Percentiles rank a stretch among this genome's conserved stretches.
Conservation (phyloP, 2,113 vertebrate genomes). For the Theristicus caerulescens region DNA sequence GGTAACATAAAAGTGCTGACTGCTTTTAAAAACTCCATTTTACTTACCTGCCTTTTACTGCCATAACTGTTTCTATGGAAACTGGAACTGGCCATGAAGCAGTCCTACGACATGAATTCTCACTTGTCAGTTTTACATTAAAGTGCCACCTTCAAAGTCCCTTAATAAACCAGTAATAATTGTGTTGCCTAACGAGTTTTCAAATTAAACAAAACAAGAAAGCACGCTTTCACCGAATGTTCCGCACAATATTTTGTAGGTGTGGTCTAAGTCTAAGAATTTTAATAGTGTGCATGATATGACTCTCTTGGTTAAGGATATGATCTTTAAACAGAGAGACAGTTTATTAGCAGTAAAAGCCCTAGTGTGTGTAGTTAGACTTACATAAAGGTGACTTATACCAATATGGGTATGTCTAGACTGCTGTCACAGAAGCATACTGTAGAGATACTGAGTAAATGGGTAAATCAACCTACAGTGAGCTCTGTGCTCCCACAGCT, state of each 20-base stretch:
- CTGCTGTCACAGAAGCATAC: conserved; percentile 68
- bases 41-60: conserved; percentile 26
- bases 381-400: conserved; percentile 69
- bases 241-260: conserved; percentile 43
- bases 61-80: conserved; percentile 52
- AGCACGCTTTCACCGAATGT: not conserved
- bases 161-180: conserved; percentile 28
- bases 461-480: conserved; percentile 37
- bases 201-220: conserved; percentile 40
- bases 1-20: not conserved
- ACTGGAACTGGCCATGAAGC: conserved; percentile 27
- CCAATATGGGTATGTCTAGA: conserved; percentile 62
- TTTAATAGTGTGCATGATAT: conserved; percentile 50
- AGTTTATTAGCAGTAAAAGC: conserved; percentile 68
- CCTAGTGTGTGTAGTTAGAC: conserved; percentile 54
- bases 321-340: conserved; percentile 63
- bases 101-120: conserved; percentile 21
- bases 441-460: conserved; percentile 63
- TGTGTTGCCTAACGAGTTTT: not conserved
- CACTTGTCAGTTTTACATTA: conserved; percentile 5
- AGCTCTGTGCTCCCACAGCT: conserved; percentile 46
- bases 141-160: not conserved
- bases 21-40: conserved; percentile 40
- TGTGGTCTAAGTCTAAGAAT: conserved; percentile 31
- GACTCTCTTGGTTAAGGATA: conserved; percentile 44